Evolutionary conservation across 1,140 invertebrate species (phyloP).

Genomic region (Brachionus paranguensis): DNA sequence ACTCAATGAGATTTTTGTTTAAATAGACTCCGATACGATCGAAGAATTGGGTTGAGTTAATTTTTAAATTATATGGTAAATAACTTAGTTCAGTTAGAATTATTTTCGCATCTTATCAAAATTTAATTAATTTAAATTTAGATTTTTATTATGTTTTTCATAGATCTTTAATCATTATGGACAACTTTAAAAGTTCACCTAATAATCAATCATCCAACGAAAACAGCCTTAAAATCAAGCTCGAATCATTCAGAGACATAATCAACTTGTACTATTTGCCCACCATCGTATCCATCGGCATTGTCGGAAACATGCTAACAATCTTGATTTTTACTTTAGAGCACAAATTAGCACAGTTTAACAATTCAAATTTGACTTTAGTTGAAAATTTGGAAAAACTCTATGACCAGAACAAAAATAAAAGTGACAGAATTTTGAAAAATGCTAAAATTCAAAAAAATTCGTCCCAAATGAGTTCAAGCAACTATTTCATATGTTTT

Average conservation of each 20-base stretch:
- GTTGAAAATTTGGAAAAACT: not conserved
- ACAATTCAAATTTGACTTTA: not conserved
- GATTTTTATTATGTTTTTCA: not conserved
- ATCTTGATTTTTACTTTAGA: not conserved
- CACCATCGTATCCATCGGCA: not conserved
- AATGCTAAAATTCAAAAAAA: not conserved
- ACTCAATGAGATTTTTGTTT: no score
- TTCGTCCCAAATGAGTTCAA: not conserved
- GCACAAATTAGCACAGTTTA: not conserved
- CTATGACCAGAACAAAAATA: not conserved
- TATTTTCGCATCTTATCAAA: not conserved
- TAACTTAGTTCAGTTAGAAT: no score
- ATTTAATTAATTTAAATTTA: not conserved
- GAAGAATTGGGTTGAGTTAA: no score
- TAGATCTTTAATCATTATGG: not conserved
- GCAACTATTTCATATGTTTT: conserved; percentile 19
- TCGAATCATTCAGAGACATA: conserved; percentile 11
- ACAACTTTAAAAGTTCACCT: not conserved
- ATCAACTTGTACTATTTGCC: conserved; percentile 29
- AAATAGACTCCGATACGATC: no score
- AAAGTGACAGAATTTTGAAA: not conserved
- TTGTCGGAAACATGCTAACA: conserved; percentile 6
- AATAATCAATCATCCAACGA: not conserved
- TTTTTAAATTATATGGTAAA: no score
- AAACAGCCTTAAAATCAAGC: not conserved